Base-by-base conservation (phyloP, 2,797 vertebrate genomes). In the Danio choprae region DNA sequence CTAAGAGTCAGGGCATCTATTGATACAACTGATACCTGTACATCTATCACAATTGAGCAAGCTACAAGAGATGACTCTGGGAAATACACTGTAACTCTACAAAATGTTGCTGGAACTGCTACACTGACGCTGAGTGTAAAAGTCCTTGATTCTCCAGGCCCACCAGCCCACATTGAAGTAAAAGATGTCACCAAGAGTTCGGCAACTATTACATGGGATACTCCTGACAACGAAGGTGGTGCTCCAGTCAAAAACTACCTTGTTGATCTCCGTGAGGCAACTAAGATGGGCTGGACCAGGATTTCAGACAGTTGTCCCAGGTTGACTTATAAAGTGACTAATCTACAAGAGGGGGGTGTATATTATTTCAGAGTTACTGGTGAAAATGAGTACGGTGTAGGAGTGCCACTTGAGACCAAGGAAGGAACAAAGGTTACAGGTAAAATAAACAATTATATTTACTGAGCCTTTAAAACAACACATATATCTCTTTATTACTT, bases 361-460 rank as follows among this genome's bases (percentile, higher is more conserved):
- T 99, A 99, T 90, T 98, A 98, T 89, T 99, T 99, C 91, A 94
- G 97, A 89, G 91, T 99, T 82, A 93, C 94, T 0, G 97, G 95
- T 86, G 96, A 98, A 91, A 99, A 99, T 72, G 97, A 99, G 46
- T 97, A 96, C 55, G 98, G 98, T 80, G 77, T 95, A 55, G 97
- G 98, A 64, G 86, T 94, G 71, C 91, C 97, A 84, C 90, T 92
- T 83, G 98, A 99, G 90, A 99, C 94, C 11, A 98, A 95, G 83
- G 97, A 98, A 56, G 98, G 97, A 89, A 94, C 95, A 41, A 98
- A 96, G 94, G 96, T 98, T 92, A 96, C 93, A 96, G 98, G 98
- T 99, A 92, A 63, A 43, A 48, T 64, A 7, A 29, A 62, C 76
- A 13, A 22, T 62, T 71, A 8, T 1, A 20, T 38, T 22, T 67